Base-by-base conservation (phyloP, 30 jellyfish, hydroid and myxozoan species). In the Hydractinia echinata region DNA sequence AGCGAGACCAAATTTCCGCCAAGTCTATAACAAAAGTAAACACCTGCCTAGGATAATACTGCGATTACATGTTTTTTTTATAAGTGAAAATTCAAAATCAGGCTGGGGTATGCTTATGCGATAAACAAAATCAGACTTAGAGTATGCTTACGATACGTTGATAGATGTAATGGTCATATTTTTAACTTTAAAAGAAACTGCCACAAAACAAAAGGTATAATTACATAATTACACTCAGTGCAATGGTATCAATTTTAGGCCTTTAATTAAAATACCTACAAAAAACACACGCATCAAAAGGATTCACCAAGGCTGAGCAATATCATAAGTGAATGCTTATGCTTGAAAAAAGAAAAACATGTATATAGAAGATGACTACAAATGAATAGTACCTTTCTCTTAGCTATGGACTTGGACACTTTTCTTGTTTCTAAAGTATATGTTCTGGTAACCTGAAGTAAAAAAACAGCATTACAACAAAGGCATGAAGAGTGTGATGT, bases 1-100 rank as follows among this genome's bases (percentile, higher is more conserved):
- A 14, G 97, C 97, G 8, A 61, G 82, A 20, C 97, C 97, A 90
- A 90, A 90, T 84, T 90, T 90, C 79, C 82, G 81, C 94, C 94
- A 86, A 39, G 82, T 60, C 97, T 89, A 77, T 4, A 16, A 20
- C 21, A 8, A 77, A 13, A 77, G 9, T 13, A 61, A 16, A 64
- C 19, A 58, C 0, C 44, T 30, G 44, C 44, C 2, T 30, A n/a
- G n/a, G n/a, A n/a, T 30, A 30, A 0, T 0, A 30, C 44, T 30
- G 44, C 44, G n/a, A n/a, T n/a, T n/a, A n/a, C n/a, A n/a, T n/a
- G n/a, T n/a, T n/a, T n/a, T n/a, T 30, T 30, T 30, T 30, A 30
- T 30, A 30, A 30, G 44, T 30, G 44, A 30, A 30, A 30, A 30
- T 30, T 30, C 44, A 30, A 30, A 30, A 30, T 30, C 44, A 30